Conservation (phyloP, 53 echinoderm and acorn worm species). For the Paracentrotus lividus region DNA sequence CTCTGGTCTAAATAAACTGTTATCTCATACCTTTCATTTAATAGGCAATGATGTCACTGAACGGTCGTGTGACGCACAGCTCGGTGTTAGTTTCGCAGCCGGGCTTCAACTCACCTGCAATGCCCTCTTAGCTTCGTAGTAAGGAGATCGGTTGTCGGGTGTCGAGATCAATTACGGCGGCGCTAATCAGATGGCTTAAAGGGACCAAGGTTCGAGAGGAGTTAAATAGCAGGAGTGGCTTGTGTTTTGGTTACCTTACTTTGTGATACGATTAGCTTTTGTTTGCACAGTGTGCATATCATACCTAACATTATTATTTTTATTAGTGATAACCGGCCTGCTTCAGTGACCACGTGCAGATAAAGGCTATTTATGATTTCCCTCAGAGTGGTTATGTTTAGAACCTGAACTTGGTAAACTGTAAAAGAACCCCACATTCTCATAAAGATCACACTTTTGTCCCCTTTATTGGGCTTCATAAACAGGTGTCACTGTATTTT, state of each 20-base stretch:
- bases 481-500: too few species aligned
- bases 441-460: too few species aligned
- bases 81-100: constrained; percentile 17
- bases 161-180: background rate
- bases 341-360: too few species aligned
- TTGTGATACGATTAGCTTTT: background rate
- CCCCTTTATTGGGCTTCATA: too few species aligned
- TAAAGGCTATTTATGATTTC: too few species aligned
- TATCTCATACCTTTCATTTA: background rate
- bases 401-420: too few species aligned
- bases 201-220: background rate
- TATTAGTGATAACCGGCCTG: too few species aligned
- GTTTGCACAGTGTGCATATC: too few species aligned
- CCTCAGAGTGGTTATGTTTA: too few species aligned
- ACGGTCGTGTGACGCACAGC: background rate
- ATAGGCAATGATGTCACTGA: constrained; percentile 28
- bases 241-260: background rate
- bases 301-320: too few species aligned
- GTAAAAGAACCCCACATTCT: too few species aligned
- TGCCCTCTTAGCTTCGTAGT: background rate
- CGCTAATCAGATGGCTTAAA: constrained; percentile 28
- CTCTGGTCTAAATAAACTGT: constrained; percentile 33
- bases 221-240: background rate
- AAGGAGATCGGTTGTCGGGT: background rate
- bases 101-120: background rate